Evolutionary conservation across 2,888 invertebrate species (phyloP), one percentile per base, ranked within the genome.

Genomic region (Eupithecia subfuscata): DNA sequence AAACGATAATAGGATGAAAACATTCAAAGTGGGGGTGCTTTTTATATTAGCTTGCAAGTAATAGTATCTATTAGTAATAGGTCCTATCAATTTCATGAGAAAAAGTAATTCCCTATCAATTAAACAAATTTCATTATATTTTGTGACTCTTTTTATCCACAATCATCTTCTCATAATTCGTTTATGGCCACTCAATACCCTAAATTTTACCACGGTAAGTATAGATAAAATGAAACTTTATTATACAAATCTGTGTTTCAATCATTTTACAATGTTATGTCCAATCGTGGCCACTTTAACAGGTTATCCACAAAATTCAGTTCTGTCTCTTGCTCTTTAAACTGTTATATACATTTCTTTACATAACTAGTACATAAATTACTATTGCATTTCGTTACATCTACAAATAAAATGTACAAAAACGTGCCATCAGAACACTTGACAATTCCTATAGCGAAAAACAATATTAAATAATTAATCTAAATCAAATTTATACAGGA

Each of bases 361-460:
- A 90, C 84, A 88, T 89, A 87, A 89, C 92, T 93, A 94, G 89
- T 90, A 92, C 92, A 95, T 95, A 95, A 94, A 93, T 95, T 94
- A 94, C 95, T 95, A 94, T 95, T 95, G 95, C 94, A 91, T 93
- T 93, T 93, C 89, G 87, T 91, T 91, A 92, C 86, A 87, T 88
- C 92, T 94, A 94, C 89, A 87, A 88, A 90, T 90, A 90, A 87
- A 87, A 94, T 93, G 86, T 94, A 94, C 93, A 95, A 90, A 91
- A 86, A 84, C 85, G 82, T 87, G 84, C 88, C 86, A 86, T 87
- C 88, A 90, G 91, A 93, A 92, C 92, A 93, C 94, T 91, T 93
- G 90, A 92, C 94, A 93, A 94, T 92, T 92, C 93, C 93, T 93
- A 91, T 88, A 85, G 85, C 82, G 78, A 83, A 83, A 79, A 80